phyloP scores from a whole-genome alignment of 2,888 invertebrate genomes.

The Deilephila elpenor region DNA sequence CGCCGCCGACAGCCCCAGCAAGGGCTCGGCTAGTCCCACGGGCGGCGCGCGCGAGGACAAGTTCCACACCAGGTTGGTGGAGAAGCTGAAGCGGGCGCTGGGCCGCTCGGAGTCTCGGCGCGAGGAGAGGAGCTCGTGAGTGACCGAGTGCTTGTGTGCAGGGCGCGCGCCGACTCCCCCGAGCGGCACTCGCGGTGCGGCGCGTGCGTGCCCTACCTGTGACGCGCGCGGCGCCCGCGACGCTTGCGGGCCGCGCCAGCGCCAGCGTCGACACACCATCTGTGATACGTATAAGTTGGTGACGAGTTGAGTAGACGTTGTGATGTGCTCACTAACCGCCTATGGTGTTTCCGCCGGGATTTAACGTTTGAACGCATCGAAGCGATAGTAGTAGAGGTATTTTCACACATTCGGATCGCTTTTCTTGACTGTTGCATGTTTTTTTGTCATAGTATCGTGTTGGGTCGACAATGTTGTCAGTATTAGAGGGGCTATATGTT shows the following conservation, averaged over 20 bases:
- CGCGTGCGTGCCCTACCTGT: conserved; percentile 81
- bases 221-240: conserved; percentile 46
- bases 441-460: conserved; percentile 49
- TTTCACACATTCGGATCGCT: conserved; percentile 57
- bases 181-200: conserved; percentile 74
- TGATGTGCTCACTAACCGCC: conserved; percentile 70
- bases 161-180: conserved; percentile 78
- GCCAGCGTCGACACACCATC: conserved; percentile 60
- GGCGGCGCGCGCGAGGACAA: conserved; percentile 86
- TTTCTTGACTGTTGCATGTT: conserved; percentile 68
- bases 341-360: conserved; percentile 50
- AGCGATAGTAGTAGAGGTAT: conserved; percentile 54
- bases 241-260: not conserved
- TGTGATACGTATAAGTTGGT: conserved; percentile 74
- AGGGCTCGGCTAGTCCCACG: conserved; percentile 88
- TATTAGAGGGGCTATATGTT: conserved; percentile 64
- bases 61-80: conserved; percentile 92
- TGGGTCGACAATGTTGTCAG: conserved; percentile 53
- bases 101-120: conserved; percentile 82
- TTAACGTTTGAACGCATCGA: conserved; percentile 54
- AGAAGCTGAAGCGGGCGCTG: conserved; percentile 90
- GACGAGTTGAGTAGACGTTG: conserved; percentile 71
- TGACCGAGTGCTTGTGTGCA: conserved; percentile 79
- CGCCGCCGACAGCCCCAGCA: conserved; percentile 87
- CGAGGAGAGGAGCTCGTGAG: conserved; percentile 84